Evolutionary conservation across 2,797 vertebrate species (phyloP).

Genomic region (Enteromius anoplus): DNA sequence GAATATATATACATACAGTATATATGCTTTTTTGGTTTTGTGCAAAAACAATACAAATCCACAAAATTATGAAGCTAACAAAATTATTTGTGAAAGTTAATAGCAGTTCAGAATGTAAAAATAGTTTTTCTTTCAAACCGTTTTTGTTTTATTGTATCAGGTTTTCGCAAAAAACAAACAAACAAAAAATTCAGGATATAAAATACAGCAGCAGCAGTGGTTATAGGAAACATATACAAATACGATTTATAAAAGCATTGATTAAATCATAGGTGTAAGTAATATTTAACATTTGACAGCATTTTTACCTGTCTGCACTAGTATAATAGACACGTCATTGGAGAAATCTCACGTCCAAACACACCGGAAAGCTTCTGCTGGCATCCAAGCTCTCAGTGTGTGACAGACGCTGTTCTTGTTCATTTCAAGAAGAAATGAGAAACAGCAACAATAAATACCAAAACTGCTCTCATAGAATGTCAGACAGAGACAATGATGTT

Average conservation of each 20-base stretch:
- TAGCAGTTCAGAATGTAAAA: too few species aligned
- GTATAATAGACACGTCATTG: conserved; percentile 18
- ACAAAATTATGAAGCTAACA: too few species aligned
- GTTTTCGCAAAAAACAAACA: too few species aligned
- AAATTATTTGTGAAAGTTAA: too few species aligned
- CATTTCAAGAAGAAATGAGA: conserved; percentile 38
- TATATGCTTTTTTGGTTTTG: too few species aligned
- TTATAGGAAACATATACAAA: background rate
- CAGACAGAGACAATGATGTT: conserved; percentile 42
- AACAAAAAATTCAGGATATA: background rate
- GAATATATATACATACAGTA: too few species aligned
- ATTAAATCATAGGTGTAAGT: background rate
- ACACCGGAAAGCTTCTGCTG: conserved; percentile 24
- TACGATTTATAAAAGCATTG: background rate
- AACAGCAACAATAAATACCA: conserved; percentile 36
- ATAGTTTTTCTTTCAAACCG: too few species aligned
- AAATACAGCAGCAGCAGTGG: background rate
- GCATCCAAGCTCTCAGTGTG: background rate
- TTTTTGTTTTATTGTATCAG: too few species aligned
- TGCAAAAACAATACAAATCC: too few species aligned
- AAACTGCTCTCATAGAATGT: conserved; percentile 5
- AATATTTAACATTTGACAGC: background rate
- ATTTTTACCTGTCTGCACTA: background rate
- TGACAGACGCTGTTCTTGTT: conserved; percentile 48
- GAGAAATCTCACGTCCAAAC: conserved; percentile 27